These are phyloP conservation scores for Neotoma lepida DNA, from an alignment of 2,113 vertebrate species.

Conservation along the genomic window DNA sequence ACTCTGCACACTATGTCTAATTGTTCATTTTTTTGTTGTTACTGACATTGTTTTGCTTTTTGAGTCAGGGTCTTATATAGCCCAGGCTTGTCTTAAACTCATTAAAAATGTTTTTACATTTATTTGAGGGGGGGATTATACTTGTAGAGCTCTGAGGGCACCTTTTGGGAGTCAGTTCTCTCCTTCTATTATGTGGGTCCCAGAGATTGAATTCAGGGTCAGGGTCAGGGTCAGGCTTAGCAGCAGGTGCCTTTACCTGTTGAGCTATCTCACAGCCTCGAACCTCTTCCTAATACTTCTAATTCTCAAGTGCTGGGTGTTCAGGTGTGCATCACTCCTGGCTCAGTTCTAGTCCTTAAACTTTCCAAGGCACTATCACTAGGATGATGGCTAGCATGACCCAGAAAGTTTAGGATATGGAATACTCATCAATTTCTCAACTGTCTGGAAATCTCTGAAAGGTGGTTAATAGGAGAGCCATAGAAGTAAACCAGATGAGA, in stretches of 20 bases:
- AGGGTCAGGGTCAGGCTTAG: background rate
- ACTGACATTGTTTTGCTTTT: background rate
- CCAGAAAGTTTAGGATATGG: background rate
- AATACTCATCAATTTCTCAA: background rate
- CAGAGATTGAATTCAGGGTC: background rate
- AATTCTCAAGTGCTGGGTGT: background rate
- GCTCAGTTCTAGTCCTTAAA: background rate
- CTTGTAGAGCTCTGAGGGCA: background rate
- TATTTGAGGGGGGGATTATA: background rate
- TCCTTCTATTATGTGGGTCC: background rate
- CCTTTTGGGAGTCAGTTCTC: background rate
- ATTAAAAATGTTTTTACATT: background rate
- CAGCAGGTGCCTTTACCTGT: background rate
- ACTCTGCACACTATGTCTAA: slow-evolving; percentile 1
- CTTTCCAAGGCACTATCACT: background rate
- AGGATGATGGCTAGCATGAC: background rate
- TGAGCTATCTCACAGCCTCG: background rate
- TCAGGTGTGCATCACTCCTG: background rate
- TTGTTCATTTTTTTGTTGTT: background rate
- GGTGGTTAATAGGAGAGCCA: slow-evolving; percentile 27
- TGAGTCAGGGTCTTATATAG: background rate
- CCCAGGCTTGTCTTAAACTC: background rate
- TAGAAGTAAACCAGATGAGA: background rate
- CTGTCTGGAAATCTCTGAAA: slow-evolving; percentile 7
- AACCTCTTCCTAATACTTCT: background rate